Base-by-base conservation (phyloP, 2,888 invertebrate genomes). In the Phorcus lineatus region DNA sequence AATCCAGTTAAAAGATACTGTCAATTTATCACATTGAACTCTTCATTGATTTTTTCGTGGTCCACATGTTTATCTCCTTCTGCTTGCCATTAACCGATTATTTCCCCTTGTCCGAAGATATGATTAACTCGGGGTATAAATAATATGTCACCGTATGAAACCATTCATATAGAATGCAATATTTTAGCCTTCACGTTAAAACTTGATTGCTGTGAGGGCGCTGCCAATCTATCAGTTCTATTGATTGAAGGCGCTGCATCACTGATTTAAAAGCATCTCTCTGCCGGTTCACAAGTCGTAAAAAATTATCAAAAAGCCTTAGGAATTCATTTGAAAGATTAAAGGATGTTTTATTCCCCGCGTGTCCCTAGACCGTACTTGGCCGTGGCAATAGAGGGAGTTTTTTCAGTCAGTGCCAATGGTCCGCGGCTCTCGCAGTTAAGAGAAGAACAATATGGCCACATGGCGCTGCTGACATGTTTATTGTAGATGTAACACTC, bases 401-500 rank as follows among this genome's bases (percentile, higher is more conserved):
- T 19, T 28, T 70, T 70, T 70, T 19, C 40, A 17, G 70, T 70
- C 28, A 62, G 62, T 62, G 28, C 16, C 62, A 62, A 62, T 62
- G 62, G 62, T 62, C 28, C 16, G 17, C 16, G 28, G 62, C 28
- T 28, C 28, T 28, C 28, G 70, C 36, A 31, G 70, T 70, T 36
- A 70, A 70, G 40, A 24, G 24, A 24, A 16, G 28, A 28, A 62
- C 62, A 62, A 62, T 62, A 62, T 62, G 24, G 62, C 28, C 24
- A 28, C 19, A 62, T 16, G 13, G 24, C 62, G 2, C 70, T 1
- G 13, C 36, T 70, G 70, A 70, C 70, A 70, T 70, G 70, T 70
- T 70, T 70, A 70, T 70, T n/a, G 70, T 70, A 17, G n/a, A 36
- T 36, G 70, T 70, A 70, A 70, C 70, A 70, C 70, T 70, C 70